Evolutionary conservation across 1,140 invertebrate genomes (phyloP).

Genomic region (Tetranychus cinnabarinus): DNA sequence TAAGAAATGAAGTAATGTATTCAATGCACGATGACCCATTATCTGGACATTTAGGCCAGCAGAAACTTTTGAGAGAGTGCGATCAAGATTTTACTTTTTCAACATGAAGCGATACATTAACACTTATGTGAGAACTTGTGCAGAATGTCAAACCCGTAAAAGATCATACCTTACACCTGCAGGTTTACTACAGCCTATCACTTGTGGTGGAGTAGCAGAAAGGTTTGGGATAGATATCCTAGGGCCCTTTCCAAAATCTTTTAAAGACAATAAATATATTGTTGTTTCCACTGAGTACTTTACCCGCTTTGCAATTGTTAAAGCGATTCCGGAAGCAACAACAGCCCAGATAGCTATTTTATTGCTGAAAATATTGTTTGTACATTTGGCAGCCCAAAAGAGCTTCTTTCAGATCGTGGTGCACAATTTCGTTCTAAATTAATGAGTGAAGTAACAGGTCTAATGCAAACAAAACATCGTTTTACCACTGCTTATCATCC

Average conservation of each 20-base stretch:
- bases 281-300: slow-evolving; percentile 16
- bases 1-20: background rate
- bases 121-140: slow-evolving; percentile 10
- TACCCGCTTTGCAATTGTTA: slow-evolving; percentile 16
- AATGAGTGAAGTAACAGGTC: background rate
- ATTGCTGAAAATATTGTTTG: slow-evolving; percentile 13
- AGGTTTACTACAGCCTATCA: slow-evolving; percentile 9
- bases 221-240: slow-evolving; percentile 18
- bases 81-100: slow-evolving; percentile 12
- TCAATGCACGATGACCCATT: slow-evolving; percentile 9
- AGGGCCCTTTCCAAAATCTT: slow-evolving; percentile 14
- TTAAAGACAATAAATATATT: slow-evolving; percentile 14
- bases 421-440: slow-evolving; percentile 7
- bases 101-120: slow-evolving; percentile 5
- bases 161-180: background rate
- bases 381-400: slow-evolving; percentile 7
- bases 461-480: slow-evolving; percentile 2
- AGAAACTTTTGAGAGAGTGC: slow-evolving; percentile 10
- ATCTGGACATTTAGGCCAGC: slow-evolving; percentile 10
- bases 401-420: background rate
- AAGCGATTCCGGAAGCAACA: slow-evolving; percentile 12
- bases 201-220: slow-evolving; percentile 11
- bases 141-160: slow-evolving; percentile 11
- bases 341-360: slow-evolving; percentile 13
- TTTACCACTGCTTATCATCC: slow-evolving; percentile 5